These are phyloP conservation scores for Trichonephila inaurata DNA, from an alignment of 1,140 invertebrate genomes.

Conservation along the genomic window DNA sequence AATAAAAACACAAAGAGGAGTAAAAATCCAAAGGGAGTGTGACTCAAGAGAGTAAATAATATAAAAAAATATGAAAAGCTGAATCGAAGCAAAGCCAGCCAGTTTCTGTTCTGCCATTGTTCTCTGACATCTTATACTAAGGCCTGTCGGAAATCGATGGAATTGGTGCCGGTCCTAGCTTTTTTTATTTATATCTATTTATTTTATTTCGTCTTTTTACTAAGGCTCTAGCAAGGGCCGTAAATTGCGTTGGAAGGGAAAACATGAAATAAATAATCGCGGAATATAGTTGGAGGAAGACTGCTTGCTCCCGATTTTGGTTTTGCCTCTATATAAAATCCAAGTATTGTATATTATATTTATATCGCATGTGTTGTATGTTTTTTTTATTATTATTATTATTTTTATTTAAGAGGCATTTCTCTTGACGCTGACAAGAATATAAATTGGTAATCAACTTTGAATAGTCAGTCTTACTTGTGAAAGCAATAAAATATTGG, in stretches of 20 bases:
- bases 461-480: neutral
- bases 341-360: neutral
- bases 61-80: slow-evolving; percentile 49
- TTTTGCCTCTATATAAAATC: neutral
- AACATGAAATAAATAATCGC: slow-evolving; percentile 63
- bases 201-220: slow-evolving; percentile 66
- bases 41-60: slow-evolving; percentile 46
- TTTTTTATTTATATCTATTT: slow-evolving; percentile 62
- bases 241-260: slow-evolving; percentile 61
- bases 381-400: no score
- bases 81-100: slow-evolving; percentile 62
- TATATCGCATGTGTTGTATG: no score
- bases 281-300: slow-evolving; percentile 23
- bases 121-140: slow-evolving; percentile 72
- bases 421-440: neutral
- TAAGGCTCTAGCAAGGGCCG: slow-evolving; percentile 16
- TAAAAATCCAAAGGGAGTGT: slow-evolving; percentile 51
- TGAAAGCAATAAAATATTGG: neutral
- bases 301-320: slow-evolving; percentile 24
- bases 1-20: slow-evolving; percentile 59
- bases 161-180: slow-evolving; percentile 40
- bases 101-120: slow-evolving; percentile 57
- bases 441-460: slow-evolving; percentile 28
- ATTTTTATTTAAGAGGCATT: neutral
- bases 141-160: slow-evolving; percentile 63